A percentile compares a stretch with the other conserved stretches of the same genome.
Evolutionary conservation across 1,140 invertebrate species (phyloP).

Genomic region (Caenorhabditis brenneri): DNA sequence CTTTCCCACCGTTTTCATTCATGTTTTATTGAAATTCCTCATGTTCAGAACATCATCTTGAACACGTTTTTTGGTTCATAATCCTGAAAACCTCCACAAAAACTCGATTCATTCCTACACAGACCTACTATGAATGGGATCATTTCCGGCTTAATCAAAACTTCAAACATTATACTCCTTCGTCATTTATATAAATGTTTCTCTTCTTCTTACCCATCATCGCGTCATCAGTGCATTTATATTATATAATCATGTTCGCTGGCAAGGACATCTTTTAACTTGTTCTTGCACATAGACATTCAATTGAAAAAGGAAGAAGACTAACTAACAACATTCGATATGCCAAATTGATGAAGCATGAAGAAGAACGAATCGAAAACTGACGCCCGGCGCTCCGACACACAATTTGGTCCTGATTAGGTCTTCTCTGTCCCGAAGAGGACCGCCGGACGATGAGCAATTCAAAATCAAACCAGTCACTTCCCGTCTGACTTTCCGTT

Average conservation of each 20-base stretch:
- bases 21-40: too few species aligned
- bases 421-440: not conserved
- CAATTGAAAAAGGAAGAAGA: not conserved
- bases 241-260: constrained; percentile 31
- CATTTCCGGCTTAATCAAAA: not conserved
- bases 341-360: constrained; percentile 41
- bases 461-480: constrained; percentile 39
- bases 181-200: not conserved
- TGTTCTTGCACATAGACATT: not conserved
- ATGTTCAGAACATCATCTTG: too few species aligned
- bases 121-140: too few species aligned
- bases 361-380: constrained; percentile 9
- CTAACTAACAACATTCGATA: constrained; percentile 37
- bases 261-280: not conserved
- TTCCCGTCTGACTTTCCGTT: constrained; percentile 34
- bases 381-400: not conserved
- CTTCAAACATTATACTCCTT: not conserved
- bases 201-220: not conserved
- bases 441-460: not conserved
- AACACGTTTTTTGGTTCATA: too few species aligned
- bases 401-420: constrained; percentile 37
- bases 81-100: too few species aligned
- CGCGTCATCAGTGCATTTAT: not conserved
- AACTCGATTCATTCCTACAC: too few species aligned
- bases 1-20: too few species aligned